Evolutionary conservation across 2,113 vertebrate species (phyloP), one percentile per base, ranked within the genome.

Genomic region (Pelecanus crispus): DNA sequence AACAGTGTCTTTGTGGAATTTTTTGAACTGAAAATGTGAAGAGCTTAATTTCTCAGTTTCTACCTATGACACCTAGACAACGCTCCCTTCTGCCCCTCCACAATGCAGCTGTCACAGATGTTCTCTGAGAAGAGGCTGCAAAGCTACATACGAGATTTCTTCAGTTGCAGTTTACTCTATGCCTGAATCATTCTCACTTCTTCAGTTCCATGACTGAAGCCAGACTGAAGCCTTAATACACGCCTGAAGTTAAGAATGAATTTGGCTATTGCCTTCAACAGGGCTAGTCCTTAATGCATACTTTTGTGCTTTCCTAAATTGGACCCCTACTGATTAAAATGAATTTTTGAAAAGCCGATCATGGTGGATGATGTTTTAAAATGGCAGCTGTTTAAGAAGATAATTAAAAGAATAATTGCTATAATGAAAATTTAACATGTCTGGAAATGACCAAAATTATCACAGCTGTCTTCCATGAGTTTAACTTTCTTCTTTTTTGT

Each of bases 401-500:
- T 74, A 92, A 93, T 86, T 86, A 81, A 91, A 96, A 96, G 77
- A 91, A 81, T 92, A 86, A 92, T 84, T 86, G 49, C 44, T 79
- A 45, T 63, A 89, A 87, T 91, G 73, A 94, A 96, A 89, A 89
- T 32, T 36, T 53, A 92, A 65, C 44, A 44, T 80, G 68, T 70
- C 52, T 91, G 65, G 68, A 96, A 92, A 79, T 68, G 8, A 89
- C 49, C 65, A 67, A 72, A 94, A 92, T 88, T 90, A 94, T 68
- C 49, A 72, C 81, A 72, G 92, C 91, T 97, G 95, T 90, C 94
- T 91, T 96, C 87, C 88, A 12, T 70, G 83, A 91, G 73, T 96
- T 94, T 84, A 90, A 88, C 90, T 97, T 97, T 93, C 88, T 94
- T 96, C 71, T 95, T 86, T 95, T 91, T 86, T 86, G 66, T n/a